Evolutionary conservation across 1,140 invertebrate genomes (phyloP).

Genomic region (Pantala flavescens): DNA sequence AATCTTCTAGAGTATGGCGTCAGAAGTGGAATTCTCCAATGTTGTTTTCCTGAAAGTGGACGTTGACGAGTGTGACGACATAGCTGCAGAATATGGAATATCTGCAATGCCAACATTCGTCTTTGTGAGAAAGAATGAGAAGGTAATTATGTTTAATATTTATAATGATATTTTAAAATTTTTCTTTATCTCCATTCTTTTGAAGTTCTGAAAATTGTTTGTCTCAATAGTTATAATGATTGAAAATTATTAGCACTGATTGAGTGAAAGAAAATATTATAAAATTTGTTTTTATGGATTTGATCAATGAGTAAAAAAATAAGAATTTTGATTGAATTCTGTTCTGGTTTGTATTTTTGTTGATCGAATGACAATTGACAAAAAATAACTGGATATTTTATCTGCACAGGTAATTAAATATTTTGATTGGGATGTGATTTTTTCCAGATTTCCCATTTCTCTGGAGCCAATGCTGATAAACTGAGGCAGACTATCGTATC

Average conservation of each 20-base stretch:
- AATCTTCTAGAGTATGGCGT: conserved; percentile 47
- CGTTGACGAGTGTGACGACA: conserved; percentile 79
- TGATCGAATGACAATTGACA: no score
- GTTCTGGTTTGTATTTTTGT: no score
- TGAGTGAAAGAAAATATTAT: no score
- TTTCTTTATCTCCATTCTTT: background rate
- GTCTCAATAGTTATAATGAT: no score
- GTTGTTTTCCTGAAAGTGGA: conserved; percentile 65
- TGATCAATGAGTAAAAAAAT: no score
- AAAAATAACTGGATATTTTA: no score
- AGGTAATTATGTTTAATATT: conserved; percentile 34
- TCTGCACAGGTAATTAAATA: no score
- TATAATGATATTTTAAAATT: background rate
- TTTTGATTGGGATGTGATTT: no score
- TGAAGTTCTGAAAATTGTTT: background rate
- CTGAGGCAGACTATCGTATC: background rate
- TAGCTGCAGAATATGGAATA: conserved; percentile 69
- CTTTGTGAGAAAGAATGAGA: conserved; percentile 66
- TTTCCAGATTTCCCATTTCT: background rate
- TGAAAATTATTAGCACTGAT: no score
- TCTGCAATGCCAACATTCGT: conserved; percentile 88
- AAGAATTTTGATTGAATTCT: no score
- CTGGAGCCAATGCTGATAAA: background rate
- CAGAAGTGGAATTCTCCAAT: conserved; percentile 32
- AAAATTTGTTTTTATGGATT: no score